A percentile compares a stretch with the other conserved stretches of the same genome.
Evolutionary conservation across 2,888 invertebrate species (phyloP).

Genomic region (Volucella inanis): DNA sequence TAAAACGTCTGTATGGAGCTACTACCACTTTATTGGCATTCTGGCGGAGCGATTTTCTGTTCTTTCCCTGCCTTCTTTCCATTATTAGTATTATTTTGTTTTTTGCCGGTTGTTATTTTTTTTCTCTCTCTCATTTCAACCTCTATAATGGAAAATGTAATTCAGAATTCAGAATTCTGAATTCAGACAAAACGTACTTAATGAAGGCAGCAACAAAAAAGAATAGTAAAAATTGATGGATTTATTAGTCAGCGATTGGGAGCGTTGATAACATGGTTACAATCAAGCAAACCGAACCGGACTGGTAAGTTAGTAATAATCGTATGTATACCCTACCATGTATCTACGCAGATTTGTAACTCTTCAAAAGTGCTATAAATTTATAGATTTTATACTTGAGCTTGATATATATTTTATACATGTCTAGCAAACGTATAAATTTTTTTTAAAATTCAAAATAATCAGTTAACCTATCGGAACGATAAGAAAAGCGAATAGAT

Average conservation of each 20-base stretch:
- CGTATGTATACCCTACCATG: background rate
- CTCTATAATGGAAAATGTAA: background rate
- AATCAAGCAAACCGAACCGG: conserved; percentile 30
- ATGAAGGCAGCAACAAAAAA: background rate
- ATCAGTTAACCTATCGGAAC: conserved; percentile 53
- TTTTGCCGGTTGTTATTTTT: background rate
- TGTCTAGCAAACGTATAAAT: no score
- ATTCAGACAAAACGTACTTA: background rate
- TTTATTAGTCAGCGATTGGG: conserved; percentile 62
- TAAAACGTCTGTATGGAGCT: conserved; percentile 15
- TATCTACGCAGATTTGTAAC: no score
- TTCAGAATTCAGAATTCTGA: no score
- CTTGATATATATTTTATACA: background rate
- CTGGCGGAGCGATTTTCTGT: background rate
- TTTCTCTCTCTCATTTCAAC: background rate
- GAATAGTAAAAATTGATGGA: conserved; percentile 46
- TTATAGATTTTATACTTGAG: no score
- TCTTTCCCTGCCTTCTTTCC: background rate
- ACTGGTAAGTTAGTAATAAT: conserved; percentile 46
- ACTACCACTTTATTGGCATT: no score
- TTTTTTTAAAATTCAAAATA: conserved; percentile 26
- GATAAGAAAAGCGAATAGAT: conserved; percentile 7
- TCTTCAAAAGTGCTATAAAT: no score
- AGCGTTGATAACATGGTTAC: conserved; percentile 32
- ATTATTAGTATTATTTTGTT: background rate